phyloP scores from a whole-genome alignment of 2,797 vertebrate genomes.

The Picus viridis region DNA sequence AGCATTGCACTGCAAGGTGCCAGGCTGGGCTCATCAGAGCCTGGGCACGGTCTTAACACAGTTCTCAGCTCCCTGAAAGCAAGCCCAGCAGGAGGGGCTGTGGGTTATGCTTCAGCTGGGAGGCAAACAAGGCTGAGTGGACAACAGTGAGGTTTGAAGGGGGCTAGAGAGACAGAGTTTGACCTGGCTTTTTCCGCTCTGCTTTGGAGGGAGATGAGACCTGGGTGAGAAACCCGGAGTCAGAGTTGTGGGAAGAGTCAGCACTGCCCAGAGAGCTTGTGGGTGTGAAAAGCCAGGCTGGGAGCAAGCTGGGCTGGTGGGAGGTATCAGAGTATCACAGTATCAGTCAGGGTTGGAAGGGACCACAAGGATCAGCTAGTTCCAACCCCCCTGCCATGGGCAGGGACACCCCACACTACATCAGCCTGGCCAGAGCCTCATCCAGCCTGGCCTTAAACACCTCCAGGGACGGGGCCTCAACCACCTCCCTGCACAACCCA shows the following conservation, averaged over 20 bases:
- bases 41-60: neutral
- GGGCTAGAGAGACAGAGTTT: neutral
- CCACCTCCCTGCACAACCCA: too few species aligned
- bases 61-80: neutral
- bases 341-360: too few species aligned
- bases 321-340: too few species aligned
- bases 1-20: neutral
- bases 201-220: neutral
- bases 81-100: neutral
- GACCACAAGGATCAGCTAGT: too few species aligned
- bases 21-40: neutral
- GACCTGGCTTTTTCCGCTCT: neutral
- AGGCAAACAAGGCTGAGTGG: neutral
- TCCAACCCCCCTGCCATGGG: too few species aligned
- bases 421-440: too few species aligned
- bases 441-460: too few species aligned
- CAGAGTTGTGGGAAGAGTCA: neutral
- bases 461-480: too few species aligned
- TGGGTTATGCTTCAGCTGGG: neutral
- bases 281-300: too few species aligned
- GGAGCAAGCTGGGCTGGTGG: too few species aligned
- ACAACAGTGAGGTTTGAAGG: rapidly evolving
- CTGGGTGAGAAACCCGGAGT: neutral
- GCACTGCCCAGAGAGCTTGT: too few species aligned
- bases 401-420: too few species aligned